Evolutionary conservation across 1,140 invertebrate genomes (phyloP).

Genomic region (Drosophila persimilis): DNA sequence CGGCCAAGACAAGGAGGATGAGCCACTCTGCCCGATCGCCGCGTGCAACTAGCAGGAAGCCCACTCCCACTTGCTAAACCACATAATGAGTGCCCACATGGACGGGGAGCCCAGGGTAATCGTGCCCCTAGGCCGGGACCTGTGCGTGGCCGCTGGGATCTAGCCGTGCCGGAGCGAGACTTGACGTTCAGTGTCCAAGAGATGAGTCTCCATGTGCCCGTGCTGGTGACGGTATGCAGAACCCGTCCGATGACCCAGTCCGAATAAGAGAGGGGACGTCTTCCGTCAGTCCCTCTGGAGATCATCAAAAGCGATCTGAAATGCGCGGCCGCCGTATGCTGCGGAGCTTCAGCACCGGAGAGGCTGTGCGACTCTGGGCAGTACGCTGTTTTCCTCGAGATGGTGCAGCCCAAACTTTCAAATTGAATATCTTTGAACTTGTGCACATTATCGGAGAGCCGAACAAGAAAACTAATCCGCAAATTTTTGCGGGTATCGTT

Average conservation of each 20-base stretch:
- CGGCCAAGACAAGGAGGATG: too few relatives aligned
- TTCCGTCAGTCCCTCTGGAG: neutral
- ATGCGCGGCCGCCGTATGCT: neutral
- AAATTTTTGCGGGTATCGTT: too few relatives aligned
- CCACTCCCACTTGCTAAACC: neutral
- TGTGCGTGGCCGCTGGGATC: slow-evolving; percentile 9
- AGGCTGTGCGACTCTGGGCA: slow-evolving; percentile 12
- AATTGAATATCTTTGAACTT: too few relatives aligned
- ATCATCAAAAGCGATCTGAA: slow-evolving; percentile 13
- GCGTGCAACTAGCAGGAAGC: neutral
- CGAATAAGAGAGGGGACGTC: too few relatives aligned
- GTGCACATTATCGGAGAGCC: too few relatives aligned
- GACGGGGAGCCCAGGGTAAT: neutral
- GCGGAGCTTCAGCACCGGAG: neutral
- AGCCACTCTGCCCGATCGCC: neutral
- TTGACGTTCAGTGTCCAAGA: neutral
- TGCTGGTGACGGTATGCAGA: slow-evolving; percentile 28
- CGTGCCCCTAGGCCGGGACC: neutral
- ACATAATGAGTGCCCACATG: slow-evolving; percentile 19
- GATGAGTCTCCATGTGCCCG: slow-evolving; percentile 2
- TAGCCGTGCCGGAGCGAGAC: neutral
- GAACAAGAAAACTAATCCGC: too few relatives aligned
- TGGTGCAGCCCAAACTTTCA: neutral
- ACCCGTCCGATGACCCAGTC: neutral
- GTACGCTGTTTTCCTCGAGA: slow-evolving; percentile 3